phyloP scores from a whole-genome alignment of 2,888 invertebrate species.

The Thymelicus lineola region DNA sequence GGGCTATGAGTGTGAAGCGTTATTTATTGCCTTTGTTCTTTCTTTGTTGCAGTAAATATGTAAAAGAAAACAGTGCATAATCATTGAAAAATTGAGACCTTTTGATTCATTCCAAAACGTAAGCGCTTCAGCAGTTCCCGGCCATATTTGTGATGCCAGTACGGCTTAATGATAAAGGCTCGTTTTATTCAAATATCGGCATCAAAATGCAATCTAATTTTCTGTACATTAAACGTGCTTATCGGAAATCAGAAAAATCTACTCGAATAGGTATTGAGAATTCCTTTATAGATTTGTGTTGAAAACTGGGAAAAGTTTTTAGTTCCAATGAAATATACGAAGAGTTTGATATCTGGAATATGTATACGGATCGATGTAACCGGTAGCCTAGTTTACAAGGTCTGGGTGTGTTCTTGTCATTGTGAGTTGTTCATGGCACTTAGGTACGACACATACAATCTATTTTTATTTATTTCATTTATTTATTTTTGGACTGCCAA shows the following conservation, averaged over 20 bases:
- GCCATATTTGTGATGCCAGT: slow-evolving; percentile 32
- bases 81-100: not conserved
- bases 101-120: slow-evolving; percentile 10
- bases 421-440: no score
- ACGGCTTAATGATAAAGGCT: slow-evolving; percentile 30
- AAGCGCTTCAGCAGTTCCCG: not conserved
- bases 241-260: slow-evolving; percentile 25
- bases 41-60: no score
- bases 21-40: no score
- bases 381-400: no score
- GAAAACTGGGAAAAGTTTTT: not conserved
- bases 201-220: slow-evolving; percentile 40
- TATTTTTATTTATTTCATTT: no score
- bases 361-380: no score
- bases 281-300: not conserved
- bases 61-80: no score
- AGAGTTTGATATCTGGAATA: no score
- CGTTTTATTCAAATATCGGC: slow-evolving; percentile 41
- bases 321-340: not conserved
- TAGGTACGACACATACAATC: no score
- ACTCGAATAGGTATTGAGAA: slow-evolving; percentile 18
- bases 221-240: slow-evolving; percentile 22
- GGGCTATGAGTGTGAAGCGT: no score
- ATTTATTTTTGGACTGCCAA: no score
- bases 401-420: no score